A percentile compares a stretch with the other conserved stretches of the same genome.
These are phyloP conservation scores for Agraylea sexmaculata DNA, from an alignment of 1,140 invertebrate genomes.

Conservation along the genomic window DNA sequence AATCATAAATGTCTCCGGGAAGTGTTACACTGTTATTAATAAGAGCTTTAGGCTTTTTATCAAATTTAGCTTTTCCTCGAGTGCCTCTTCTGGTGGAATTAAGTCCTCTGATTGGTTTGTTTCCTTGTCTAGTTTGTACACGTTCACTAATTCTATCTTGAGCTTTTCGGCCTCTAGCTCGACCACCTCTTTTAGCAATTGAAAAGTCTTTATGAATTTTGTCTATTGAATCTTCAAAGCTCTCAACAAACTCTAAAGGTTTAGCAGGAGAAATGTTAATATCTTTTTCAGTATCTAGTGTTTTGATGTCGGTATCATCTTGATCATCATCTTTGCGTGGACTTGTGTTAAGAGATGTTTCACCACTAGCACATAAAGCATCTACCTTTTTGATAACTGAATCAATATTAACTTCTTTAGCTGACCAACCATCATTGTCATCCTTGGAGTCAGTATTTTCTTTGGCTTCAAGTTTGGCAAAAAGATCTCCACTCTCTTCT, in stretches of 20 bases:
- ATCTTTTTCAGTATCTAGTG: conserved; percentile 19
- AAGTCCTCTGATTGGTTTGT: conserved; percentile 40
- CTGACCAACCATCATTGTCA: conserved; percentile 63
- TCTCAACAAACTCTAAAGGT: too few relatives aligned
- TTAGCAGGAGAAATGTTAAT: conserved; percentile 5
- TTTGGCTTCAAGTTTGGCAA: conserved; percentile 1
- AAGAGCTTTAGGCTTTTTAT: conserved; percentile 43
- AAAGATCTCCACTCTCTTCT: conserved; percentile 1
- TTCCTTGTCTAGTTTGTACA: conserved; percentile 43
- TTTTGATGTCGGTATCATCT: conserved; percentile 22
- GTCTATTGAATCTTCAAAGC: conserved; percentile 11
- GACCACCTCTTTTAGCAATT: conserved; percentile 36
- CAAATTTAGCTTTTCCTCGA: conserved; percentile 40
- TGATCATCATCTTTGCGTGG: conserved; percentile 4
- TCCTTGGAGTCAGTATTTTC: conserved; percentile 40
- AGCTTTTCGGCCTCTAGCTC: conserved; percentile 41
- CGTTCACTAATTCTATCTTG: conserved; percentile 33
- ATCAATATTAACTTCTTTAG: conserved; percentile 65
- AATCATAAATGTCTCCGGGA: conserved; percentile 68
- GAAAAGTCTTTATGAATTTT: conserved; percentile 8
- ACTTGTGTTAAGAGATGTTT: too few relatives aligned
- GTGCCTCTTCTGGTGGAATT: conserved; percentile 32
- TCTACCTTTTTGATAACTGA: conserved; percentile 69
- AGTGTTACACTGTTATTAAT: conserved; percentile 34
- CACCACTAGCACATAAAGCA: conserved; percentile 42